These are phyloP conservation scores for Notodonta dromedarius DNA, from an alignment of 2,888 invertebrate species.

Conservation along the genomic window DNA sequence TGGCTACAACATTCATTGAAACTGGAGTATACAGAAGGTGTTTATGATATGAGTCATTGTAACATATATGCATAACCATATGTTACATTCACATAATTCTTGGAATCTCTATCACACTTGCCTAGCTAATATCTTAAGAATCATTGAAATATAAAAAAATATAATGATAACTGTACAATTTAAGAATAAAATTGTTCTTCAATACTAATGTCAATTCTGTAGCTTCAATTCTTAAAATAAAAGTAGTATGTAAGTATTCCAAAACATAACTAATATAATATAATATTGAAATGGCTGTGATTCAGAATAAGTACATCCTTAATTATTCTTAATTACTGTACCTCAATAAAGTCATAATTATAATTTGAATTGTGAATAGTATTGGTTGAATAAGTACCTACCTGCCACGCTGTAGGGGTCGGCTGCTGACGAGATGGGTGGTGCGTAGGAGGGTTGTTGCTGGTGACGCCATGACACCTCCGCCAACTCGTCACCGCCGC, in stretches of 20 bases:
- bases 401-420: constrained; percentile 89
- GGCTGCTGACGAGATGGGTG: constrained; percentile 87
- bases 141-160: no score
- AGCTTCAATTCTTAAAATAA: no score
- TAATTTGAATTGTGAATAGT: neutral
- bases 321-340: neutral
- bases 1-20: neutral
- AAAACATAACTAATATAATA: no score
- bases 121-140: no score
- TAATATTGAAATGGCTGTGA: constrained; percentile 1
- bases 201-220: no score
- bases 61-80: neutral
- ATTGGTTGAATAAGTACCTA: constrained; percentile 60
- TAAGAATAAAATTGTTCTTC: no score
- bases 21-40: neutral
- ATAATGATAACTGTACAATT: no score
- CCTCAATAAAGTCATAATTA: neutral
- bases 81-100: no score
- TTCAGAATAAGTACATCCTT: neutral
- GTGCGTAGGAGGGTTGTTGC: constrained; percentile 85
- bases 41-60: neutral
- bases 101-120: no score
- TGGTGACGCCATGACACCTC: constrained; percentile 91
- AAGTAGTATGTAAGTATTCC: no score
- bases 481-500: constrained; percentile 88